Conservation (phyloP, 2,888 invertebrate genomes). For the Synanthedon vespiformis region DNA sequence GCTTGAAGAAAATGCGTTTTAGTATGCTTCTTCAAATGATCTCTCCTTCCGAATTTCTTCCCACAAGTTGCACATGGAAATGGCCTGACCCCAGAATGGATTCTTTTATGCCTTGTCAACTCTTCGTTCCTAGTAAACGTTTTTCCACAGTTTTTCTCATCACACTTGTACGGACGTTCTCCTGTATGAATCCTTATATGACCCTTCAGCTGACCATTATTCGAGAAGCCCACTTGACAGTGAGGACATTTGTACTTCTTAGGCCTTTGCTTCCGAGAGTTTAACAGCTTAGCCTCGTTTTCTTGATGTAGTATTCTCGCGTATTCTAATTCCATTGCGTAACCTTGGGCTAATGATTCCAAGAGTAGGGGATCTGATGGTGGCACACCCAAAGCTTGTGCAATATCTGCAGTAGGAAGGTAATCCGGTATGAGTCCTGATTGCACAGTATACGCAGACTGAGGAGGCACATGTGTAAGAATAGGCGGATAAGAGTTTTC, state of each 20-base stretch:
- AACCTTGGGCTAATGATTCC: constrained; percentile 63
- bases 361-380: constrained; percentile 58
- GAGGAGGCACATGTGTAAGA: neutral
- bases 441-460: constrained; percentile 15
- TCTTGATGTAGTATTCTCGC: constrained; percentile 78
- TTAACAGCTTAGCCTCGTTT: constrained; percentile 75
- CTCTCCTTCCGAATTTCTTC: constrained; percentile 93
- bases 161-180: constrained; percentile 90
- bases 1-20: constrained; percentile 81
- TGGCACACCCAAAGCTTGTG: constrained; percentile 57
- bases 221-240: constrained; percentile 92
- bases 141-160: constrained; percentile 86
- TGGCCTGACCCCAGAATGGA: constrained; percentile 88
- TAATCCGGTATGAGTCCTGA: constrained; percentile 43
- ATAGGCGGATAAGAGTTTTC: neutral
- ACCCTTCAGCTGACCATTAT: constrained; percentile 91
- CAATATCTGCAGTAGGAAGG: constrained; percentile 48
- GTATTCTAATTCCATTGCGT: constrained; percentile 77
- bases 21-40: constrained; percentile 94
- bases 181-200: constrained; percentile 93
- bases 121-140: constrained; percentile 94
- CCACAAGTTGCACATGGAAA: constrained; percentile 90
- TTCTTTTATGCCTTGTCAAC: constrained; percentile 89
- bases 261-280: constrained; percentile 82
- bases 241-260: constrained; percentile 93